Conservation (phyloP, 2,113 vertebrate genomes). For the Lepidothrix coronata region DNA sequence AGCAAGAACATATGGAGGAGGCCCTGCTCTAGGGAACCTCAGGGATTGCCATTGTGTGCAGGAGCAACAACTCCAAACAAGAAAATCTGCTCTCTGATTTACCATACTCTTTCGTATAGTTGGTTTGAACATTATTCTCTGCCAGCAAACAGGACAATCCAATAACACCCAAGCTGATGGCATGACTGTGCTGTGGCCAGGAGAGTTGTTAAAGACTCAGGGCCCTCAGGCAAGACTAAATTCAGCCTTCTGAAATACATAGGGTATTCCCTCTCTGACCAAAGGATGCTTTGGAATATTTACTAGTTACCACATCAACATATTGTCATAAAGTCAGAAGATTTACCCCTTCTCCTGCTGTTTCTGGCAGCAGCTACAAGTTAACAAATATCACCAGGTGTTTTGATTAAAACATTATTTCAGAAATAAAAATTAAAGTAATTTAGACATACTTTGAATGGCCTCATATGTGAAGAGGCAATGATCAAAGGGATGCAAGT, state of each 20-base stretch:
- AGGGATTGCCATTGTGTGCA: neutral
- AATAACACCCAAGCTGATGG: neutral
- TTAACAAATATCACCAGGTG: neutral
- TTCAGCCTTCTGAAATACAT: neutral
- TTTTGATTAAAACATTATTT: neutral
- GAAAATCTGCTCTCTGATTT: neutral
- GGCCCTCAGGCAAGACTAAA: neutral
- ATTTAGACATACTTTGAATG: neutral
- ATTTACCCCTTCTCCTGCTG: rapidly evolving
- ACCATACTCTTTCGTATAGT: neutral
- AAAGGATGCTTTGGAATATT: neutral
- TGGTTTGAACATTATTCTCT: neutral
- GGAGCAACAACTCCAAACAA: neutral
- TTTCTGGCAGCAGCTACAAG: neutral
- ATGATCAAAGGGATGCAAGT: neutral
- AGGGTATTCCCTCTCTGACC: neutral
- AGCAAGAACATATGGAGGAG: neutral
- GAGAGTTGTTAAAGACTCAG: neutral
- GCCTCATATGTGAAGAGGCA: rapidly evolving
- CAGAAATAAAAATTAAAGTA: neutral
- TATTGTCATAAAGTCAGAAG: neutral
- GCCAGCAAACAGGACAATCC: neutral
- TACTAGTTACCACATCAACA: neutral
- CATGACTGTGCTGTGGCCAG: neutral
- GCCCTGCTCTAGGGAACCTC: neutral